Conservation (phyloP, 2,888 invertebrate genomes). For the Crematogaster levior region DNA sequence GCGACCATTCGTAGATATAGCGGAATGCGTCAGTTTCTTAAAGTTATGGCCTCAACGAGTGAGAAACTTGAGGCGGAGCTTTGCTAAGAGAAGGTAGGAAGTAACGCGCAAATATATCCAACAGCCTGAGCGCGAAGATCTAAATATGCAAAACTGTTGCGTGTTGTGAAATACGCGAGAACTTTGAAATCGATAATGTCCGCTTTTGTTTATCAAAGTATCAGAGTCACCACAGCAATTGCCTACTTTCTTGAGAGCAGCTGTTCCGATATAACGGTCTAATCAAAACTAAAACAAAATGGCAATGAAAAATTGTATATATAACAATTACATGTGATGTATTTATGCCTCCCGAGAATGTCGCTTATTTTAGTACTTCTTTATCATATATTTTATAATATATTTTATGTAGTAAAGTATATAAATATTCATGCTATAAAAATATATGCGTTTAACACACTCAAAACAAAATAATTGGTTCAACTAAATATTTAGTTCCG, state of each 20-base stretch:
- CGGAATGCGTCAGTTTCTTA: constrained; percentile 25
- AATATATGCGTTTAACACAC: not conserved
- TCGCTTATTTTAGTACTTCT: not conserved
- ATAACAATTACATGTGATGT: not conserved
- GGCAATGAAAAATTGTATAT: not conserved
- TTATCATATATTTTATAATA: not conserved
- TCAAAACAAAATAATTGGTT: no score
- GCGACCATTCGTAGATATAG: not conserved
- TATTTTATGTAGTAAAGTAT: no score
- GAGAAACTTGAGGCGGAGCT: not conserved
- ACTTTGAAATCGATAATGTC: constrained; percentile 45
- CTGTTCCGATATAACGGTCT: not conserved
- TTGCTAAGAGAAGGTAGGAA: not conserved
- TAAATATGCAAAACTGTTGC: constrained; percentile 43
- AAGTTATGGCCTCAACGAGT: constrained; percentile 13
- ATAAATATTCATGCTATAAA: not conserved
- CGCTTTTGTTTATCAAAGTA: constrained; percentile 23
- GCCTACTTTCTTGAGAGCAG: not conserved
- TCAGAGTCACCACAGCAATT: not conserved
- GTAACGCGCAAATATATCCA: constrained; percentile 28
- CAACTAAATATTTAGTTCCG: no score
- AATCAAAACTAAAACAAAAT: not conserved
- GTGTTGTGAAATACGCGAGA: constrained; percentile 36
- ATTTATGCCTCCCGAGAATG: not conserved
- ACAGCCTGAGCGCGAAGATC: constrained; percentile 24